phyloP scores from a whole-genome alignment of 2,113 vertebrate genomes.

The Copsychus sechellarum region DNA sequence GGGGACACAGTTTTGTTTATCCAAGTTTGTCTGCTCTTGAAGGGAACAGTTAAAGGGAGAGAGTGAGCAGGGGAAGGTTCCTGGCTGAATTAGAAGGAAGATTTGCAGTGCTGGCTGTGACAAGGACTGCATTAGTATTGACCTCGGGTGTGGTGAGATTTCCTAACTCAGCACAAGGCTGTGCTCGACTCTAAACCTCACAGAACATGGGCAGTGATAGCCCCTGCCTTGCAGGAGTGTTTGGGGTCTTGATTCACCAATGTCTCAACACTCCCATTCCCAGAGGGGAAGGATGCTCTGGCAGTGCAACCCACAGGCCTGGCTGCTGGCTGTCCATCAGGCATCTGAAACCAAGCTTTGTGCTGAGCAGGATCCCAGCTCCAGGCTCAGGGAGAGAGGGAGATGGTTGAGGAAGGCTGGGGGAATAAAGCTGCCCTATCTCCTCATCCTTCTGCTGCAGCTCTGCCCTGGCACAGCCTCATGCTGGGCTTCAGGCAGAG shows the following conservation, averaged over 20 bases:
- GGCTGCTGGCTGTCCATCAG: background rate
- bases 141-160: background rate
- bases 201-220: background rate
- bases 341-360: background rate
- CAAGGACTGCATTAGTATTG: constrained; percentile 15
- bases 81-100: background rate
- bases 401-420: background rate
- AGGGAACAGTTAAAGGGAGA: background rate
- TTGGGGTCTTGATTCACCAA: background rate
- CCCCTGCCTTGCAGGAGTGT: background rate
- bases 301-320: fast-evolving
- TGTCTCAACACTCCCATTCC: background rate
- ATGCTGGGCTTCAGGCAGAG: background rate
- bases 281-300: background rate
- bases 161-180: background rate
- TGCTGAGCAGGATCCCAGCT: background rate
- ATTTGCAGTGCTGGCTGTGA: background rate
- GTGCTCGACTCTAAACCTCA: fast-evolving
- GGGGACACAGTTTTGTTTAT: background rate
- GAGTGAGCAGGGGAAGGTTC: background rate
- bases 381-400: fast-evolving
- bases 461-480: background rate
- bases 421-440: background rate
- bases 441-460: background rate
- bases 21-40: background rate